Evolutionary conservation across 2,888 invertebrate species (phyloP), one percentile per base, ranked within the genome.

Genomic region (Scelioninae gen. 1): DNA sequence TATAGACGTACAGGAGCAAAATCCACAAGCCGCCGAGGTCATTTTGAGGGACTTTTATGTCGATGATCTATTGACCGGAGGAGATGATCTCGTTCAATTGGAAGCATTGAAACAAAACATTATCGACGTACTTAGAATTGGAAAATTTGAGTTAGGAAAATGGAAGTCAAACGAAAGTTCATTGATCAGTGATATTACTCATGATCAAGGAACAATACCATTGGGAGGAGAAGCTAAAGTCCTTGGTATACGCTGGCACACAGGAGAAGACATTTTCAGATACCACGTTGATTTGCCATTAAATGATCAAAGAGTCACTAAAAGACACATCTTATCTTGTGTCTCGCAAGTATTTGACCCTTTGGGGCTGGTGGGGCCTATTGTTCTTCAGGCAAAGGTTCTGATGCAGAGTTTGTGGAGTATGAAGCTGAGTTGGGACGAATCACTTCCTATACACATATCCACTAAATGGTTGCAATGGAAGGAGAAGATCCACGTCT

Each of bases 401-500:
- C 29, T n/a, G 5, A 31, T 53, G 53, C 53, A 53, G 7, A 5
- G n/a, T 53, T n/a, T 53, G n/a, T 53, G 31, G 34, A 7, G 34
- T 9, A 9, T 56, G 4, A 34, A 34, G 15, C 5, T 31, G 0
- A 38, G 38, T 15, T 56, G 34, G 32, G 56, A 56, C 15, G 62
- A 47, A 11, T 29, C 29, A 1, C 9, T 62, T 1, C 45, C 45
- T 6, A 0, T 7, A 5, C 15, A 32, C 6, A 9, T 60, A 9
- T 49, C 11, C 16, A 34, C 43, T 1, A 7, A 23, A 11, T 71
- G 71, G 60, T 11, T 10, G 0, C 8, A 49, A 8, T 71, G 58
- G 58, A 49, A 49, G 6, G 15, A 55, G 8, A 77, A 85, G 47
- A 29, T 86, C 15, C 34, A 45, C 8, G 7, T 31, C 0, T 31